These are phyloP conservation scores for Macrosteles quadrilineatus DNA, from an alignment of 1,140 invertebrate genomes.

Conservation along the genomic window DNA sequence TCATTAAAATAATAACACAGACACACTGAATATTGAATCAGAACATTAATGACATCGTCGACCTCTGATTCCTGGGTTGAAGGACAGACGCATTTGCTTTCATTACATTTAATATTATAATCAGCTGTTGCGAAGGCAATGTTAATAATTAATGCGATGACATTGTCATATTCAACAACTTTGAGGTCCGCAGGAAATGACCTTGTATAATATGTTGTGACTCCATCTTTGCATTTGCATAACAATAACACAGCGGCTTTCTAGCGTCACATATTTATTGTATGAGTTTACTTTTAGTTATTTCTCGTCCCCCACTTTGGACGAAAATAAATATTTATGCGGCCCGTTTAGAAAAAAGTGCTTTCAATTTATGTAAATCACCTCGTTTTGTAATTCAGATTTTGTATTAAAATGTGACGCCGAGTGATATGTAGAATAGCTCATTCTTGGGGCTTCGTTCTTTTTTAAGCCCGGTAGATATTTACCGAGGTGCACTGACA, in stretches of 20 bases:
- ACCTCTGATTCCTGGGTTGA: too few species aligned
- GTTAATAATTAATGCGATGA: constrained; percentile 23
- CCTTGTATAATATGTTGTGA: constrained; percentile 5
- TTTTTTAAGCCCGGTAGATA: too few species aligned
- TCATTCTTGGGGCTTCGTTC: too few species aligned
- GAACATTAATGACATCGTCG: too few species aligned
- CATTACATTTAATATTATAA: constrained; percentile 27
- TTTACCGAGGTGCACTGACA: too few species aligned
- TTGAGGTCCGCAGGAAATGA: constrained; percentile 12
- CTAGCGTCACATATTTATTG: constrained; percentile 2
- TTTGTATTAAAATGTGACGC: too few species aligned
- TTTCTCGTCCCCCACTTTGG: constrained; percentile 10
- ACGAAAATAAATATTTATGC: constrained; percentile 7
- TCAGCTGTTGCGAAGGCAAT: constrained; percentile 15
- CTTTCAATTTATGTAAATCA: too few species aligned
- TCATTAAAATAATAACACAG: too few species aligned
- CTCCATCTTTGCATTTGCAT: constrained; percentile 18
- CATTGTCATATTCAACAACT: constrained; percentile 22
- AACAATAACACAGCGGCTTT: constrained; percentile 8
- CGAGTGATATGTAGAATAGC: too few species aligned
- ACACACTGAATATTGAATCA: too few species aligned
- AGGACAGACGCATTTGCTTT: constrained; percentile 14
- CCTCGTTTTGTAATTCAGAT: too few species aligned
- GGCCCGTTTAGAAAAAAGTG: too few species aligned
- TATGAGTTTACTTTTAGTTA: constrained; percentile 23